A percentile compares a stretch with the other conserved stretches of the same genome.
Conservation (phyloP, 2,113 vertebrate species). For the Hypanus sabinus region DNA sequence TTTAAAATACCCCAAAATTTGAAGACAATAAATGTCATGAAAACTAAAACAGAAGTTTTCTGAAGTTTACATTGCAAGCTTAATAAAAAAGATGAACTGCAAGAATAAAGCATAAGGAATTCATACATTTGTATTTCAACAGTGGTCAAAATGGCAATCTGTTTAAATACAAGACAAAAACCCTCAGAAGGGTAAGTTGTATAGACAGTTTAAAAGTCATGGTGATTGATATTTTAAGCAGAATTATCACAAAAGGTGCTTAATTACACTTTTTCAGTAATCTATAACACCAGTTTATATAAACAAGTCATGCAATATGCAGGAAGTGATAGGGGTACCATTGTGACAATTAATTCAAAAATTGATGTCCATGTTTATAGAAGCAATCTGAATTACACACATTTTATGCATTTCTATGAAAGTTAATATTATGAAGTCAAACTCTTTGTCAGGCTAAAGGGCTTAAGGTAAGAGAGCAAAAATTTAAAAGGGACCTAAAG, state of each 20-base stretch:
- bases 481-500: no score
- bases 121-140: not conserved
- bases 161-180: not conserved
- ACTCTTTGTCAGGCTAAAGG: not conserved
- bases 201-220: not conserved
- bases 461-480: no score
- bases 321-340: not conserved
- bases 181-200: not conserved
- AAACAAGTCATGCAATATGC: not conserved
- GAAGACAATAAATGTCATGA: not conserved
- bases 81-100: not conserved
- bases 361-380: not conserved
- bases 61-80: not conserved
- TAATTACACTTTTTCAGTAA: not conserved
- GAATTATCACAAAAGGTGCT: not conserved
- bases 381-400: not conserved
- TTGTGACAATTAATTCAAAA: not conserved
- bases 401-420: not conserved
- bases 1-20: not conserved
- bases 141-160: not conserved
- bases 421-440: not conserved
- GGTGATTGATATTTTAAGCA: not conserved
- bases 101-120: not conserved
- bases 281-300: not conserved
- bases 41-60: not conserved